phyloP scores from a whole-genome alignment of 92 coral and sea anemone species.

The Epizoanthus illoricatus region DNA sequence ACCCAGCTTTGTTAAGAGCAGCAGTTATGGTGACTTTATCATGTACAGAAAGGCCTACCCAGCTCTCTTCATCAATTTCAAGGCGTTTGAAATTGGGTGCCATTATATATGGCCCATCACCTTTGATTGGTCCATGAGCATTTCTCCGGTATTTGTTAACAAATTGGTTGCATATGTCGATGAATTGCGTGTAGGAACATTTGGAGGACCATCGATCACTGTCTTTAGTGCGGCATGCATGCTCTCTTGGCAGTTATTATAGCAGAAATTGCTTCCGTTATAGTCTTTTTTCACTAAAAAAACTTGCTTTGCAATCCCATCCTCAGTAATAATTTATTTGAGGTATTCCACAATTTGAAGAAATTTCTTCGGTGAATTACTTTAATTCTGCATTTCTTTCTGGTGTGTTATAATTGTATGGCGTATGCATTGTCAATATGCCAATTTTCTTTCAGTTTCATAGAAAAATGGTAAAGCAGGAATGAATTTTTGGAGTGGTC shows the following conservation, averaged over 20 bases:
- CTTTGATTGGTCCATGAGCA: slow-evolving; percentile 49
- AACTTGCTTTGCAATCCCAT: no score
- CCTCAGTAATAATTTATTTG: no score
- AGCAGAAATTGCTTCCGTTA: slow-evolving; percentile 31
- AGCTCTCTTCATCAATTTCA: slow-evolving; percentile 34
- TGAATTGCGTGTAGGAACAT: slow-evolving; percentile 42
- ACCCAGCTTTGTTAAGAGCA: slow-evolving; percentile 27
- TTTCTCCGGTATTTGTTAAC: slow-evolving; percentile 45
- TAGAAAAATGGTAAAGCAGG: no score
- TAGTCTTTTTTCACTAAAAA: no score
- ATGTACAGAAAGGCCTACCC: slow-evolving; percentile 35
- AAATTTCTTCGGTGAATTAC: no score
- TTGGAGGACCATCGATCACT: slow-evolving; percentile 49
- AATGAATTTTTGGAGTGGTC: no score
- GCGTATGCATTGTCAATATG: no score
- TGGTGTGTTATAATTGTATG: no score
- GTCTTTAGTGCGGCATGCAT: slow-evolving; percentile 41
- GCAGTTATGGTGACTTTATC: slow-evolving; percentile 34
- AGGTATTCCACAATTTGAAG: no score
- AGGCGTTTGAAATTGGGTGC: slow-evolving; percentile 41
- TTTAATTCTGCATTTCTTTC: no score
- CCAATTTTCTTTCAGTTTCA: no score
- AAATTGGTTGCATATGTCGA: slow-evolving; percentile 36
- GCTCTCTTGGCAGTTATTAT: slow-evolving; percentile 47
- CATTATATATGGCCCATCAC: slow-evolving; percentile 51